A percentile compares a stretch with the other conserved stretches of the same genome.
Evolutionary conservation across 2,113 vertebrate species (phyloP).

Genomic region (Entosphenus tridentatus): DNA sequence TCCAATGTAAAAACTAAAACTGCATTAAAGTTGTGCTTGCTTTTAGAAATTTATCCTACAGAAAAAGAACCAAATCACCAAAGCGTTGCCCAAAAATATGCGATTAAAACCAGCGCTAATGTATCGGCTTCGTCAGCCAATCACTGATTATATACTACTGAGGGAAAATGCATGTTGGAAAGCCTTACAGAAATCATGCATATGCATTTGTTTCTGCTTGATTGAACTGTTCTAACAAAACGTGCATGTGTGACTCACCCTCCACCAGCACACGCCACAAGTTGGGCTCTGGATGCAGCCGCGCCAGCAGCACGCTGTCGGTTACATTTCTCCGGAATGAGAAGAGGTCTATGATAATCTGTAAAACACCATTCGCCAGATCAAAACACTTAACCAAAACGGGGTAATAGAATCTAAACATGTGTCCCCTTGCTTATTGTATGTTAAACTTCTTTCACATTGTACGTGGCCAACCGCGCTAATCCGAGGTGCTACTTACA

Average conservation of each 20-base stretch:
- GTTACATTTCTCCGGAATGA: constrained; percentile 67
- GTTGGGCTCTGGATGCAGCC: constrained; percentile 65
- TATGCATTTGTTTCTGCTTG: too few species aligned
- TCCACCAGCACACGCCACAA: constrained; percentile 55
- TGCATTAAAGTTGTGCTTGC: too few species aligned
- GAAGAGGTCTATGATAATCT: constrained; percentile 80
- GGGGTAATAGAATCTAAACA: too few species aligned
- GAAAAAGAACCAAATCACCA: not conserved
- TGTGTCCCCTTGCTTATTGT: not conserved
- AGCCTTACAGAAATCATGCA: too few species aligned
- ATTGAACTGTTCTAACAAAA: too few species aligned
- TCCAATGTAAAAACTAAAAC: too few species aligned
- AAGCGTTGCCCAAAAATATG: not conserved
- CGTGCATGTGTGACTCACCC: constrained; percentile 20
- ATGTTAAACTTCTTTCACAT: not conserved
- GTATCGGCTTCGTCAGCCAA: not conserved
- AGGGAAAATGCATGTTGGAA: too few species aligned
- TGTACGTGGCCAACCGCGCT: not conserved
- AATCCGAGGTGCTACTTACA: not conserved
- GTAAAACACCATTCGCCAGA: constrained; percentile 9
- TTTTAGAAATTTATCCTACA: not conserved
- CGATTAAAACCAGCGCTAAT: not conserved
- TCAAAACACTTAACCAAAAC: not conserved
- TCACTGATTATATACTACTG: constrained; percentile 21
- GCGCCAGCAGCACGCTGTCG: constrained; percentile 58